Base-by-base conservation (phyloP, 2,113 vertebrate species). In the Gila orcuttii region DNA sequence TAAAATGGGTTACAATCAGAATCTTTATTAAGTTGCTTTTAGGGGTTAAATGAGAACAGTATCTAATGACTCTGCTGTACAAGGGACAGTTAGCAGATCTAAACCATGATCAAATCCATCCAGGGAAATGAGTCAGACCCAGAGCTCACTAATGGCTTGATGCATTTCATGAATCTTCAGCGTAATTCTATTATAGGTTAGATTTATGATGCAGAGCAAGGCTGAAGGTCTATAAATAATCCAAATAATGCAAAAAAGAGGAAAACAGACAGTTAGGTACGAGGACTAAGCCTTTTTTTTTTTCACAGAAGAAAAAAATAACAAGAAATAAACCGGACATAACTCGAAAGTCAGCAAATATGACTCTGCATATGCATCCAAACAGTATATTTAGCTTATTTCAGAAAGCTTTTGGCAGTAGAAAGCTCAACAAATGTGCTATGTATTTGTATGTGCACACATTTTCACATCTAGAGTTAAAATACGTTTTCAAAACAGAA, bases 191-290 rank as follows among this genome's bases (percentile, higher is more conserved):
- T 90, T 87, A 85, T 8, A 17, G 52, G 64, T 31, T 77, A 50
- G 83, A 84, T 79, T 71, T 81, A 86, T 89, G 60, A 83, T 77
- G 69, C 74, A 86, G 78, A 47, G 77, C 66, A 28, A 45, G 23
- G 60, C 23, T 9, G 64, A 79, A 52, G 57, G 64, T 21, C 87
- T 84, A 88, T 79, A 87, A 88, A 89, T 86, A 88, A 83, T 79
- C 74, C 2, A 79, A 85, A 81, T 68, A 75, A 85, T 33, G 55
- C 17, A 55, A 87, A 52, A 23, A 21, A 80, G 42, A 77, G 36
- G 59, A 73, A 74, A 52, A 55, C 21, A 83, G 60, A 52, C 55
- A 12, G 39, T 79, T 74, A 50, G 60, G 10, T 9, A 73, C 59
- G 52, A 79, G 25, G 60, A 73, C 9, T 21, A 42, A n/a, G 19